Percentiles rank a stretch among this genome's conserved stretches.
Evolutionary conservation across 2,888 invertebrate species (phyloP).

Genomic region (Drosophila phalerata): DNA sequence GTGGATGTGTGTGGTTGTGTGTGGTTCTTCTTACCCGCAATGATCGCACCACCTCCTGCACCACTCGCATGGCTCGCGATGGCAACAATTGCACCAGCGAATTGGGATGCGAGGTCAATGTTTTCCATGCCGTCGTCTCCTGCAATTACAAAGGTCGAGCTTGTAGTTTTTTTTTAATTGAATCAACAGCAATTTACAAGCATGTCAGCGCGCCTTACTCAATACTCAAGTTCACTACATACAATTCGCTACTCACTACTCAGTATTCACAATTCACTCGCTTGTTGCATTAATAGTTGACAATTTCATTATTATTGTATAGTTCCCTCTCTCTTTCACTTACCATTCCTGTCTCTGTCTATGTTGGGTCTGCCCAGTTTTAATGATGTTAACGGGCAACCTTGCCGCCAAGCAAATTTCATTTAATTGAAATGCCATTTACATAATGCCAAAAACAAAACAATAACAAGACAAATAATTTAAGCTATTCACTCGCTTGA

Average conservation of each 20-base stretch:
- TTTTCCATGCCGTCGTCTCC: slow-evolving; percentile 86
- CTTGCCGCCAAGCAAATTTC: slow-evolving; percentile 65
- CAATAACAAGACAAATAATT: slow-evolving; percentile 8
- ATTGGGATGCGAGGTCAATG: slow-evolving; percentile 85
- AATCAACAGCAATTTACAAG: slow-evolving; percentile 57
- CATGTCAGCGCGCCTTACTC: slow-evolving; percentile 56
- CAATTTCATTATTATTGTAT: slow-evolving; percentile 45
- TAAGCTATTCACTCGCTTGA: background rate
- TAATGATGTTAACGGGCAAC: slow-evolving; percentile 71
- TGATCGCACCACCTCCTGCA: slow-evolving; percentile 85
- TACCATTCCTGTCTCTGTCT: slow-evolving; percentile 10
- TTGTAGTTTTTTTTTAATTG: slow-evolving; percentile 7
- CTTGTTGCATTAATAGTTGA: slow-evolving; percentile 59
- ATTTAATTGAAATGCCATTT: slow-evolving; percentile 79
- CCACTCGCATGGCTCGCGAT: slow-evolving; percentile 85
- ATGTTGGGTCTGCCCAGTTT: slow-evolving; percentile 41
- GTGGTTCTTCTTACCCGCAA: slow-evolving; percentile 81
- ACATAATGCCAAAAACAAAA: slow-evolving; percentile 55
- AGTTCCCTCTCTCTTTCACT: slow-evolving; percentile 10
- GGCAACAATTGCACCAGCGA: slow-evolving; percentile 84
- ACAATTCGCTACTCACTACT: slow-evolving; percentile 16
- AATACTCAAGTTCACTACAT: slow-evolving; percentile 57
- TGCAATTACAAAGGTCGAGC: slow-evolving; percentile 65
- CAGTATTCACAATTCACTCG: slow-evolving; percentile 7
- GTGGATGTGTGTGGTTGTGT: background rate